Percentiles rank a stretch among this genome's conserved stretches.
phyloP scores from a whole-genome alignment of 2,888 invertebrate species.

The Phalera bucephala region DNA sequence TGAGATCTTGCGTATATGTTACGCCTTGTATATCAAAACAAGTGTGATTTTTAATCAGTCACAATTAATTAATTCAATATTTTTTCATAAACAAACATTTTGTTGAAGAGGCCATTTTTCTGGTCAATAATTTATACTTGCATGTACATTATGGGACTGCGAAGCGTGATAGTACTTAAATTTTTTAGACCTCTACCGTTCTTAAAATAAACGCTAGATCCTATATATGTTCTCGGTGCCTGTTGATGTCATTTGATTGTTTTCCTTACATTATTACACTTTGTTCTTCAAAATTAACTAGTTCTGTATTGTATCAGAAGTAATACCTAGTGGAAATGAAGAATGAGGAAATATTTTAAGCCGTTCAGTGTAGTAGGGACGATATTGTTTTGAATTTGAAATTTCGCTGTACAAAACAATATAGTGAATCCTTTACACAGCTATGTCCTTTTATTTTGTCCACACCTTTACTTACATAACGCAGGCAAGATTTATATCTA shows the following conservation, averaged over 20 bases:
- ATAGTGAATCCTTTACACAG: constrained; percentile 75
- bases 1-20: no score
- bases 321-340: constrained; percentile 42
- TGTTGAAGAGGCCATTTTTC: no score
- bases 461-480: no score
- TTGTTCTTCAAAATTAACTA: constrained; percentile 45
- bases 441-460: constrained; percentile 48
- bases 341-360: constrained; percentile 55
- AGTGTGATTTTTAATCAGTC: no score
- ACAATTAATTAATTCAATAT: no score
- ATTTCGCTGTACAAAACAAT: constrained; percentile 70
- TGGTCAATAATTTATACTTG: no score
- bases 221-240: constrained; percentile 30
- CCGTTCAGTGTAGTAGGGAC: constrained; percentile 55
- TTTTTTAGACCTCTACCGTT: constrained; percentile 42
- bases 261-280: constrained; percentile 31
- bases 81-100: no score
- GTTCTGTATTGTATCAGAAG: constrained; percentile 45
- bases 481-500: no score
- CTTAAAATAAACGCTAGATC: constrained; percentile 54
- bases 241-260: constrained; percentile 23
- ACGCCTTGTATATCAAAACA: no score
- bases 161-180: constrained; percentile 75
- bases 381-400: constrained; percentile 63
- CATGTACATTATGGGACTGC: constrained; percentile 59